Conservation (phyloP, 2,113 vertebrate genomes). For the Petroica traversi region DNA sequence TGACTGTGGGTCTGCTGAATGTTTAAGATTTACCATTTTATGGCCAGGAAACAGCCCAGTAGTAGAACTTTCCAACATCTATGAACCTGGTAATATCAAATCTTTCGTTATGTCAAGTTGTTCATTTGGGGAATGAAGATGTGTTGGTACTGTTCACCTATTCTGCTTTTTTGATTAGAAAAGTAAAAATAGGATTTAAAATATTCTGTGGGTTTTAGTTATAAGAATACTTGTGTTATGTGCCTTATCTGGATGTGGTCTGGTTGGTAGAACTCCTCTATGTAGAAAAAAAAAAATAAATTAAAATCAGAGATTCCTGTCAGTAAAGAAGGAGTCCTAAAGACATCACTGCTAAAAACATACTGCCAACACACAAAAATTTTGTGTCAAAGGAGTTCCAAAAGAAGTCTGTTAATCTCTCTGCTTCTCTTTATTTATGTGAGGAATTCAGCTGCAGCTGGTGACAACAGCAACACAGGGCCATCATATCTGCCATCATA, state of each 20-base stretch:
- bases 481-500: background rate
- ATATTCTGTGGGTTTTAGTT: background rate
- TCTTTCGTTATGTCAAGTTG: background rate
- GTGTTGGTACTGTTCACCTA: background rate
- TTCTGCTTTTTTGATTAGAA: background rate
- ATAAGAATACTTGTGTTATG: background rate
- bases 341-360: background rate
- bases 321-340: too few species aligned
- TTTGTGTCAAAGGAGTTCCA: background rate
- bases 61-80: background rate
- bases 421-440: background rate
- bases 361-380: background rate
- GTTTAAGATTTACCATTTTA: background rate
- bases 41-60: background rate
- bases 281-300: background rate
- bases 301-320: accelerated
- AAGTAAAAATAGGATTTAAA: background rate
- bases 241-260: background rate
- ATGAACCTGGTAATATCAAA: background rate
- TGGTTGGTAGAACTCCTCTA: background rate
- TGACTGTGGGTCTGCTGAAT: background rate
- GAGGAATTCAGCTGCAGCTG: background rate
- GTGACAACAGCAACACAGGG: background rate
- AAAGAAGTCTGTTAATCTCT: background rate
- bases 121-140: background rate